Evolutionary conservation across 2,888 invertebrate species (phyloP), one percentile per base, ranked within the genome.

Genomic region (Meganola albula): DNA sequence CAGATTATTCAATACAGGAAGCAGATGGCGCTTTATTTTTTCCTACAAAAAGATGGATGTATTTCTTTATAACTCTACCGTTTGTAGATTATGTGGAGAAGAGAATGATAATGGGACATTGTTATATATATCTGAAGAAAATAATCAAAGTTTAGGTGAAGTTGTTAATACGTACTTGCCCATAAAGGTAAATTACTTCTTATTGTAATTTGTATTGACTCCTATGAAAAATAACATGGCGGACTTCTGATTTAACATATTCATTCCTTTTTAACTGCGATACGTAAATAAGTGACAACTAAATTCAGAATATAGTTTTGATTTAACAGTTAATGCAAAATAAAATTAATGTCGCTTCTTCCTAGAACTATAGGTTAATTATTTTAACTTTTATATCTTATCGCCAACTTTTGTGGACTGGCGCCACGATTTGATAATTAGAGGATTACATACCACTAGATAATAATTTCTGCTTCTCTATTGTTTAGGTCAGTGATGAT

Each of bases 41-140:
- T 30, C 37, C n/a, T n/a, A n/a, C n/a, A 48, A 48, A 59, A 48
- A 63, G 68, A 82, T 84, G 84, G 83, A 83, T 78, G 83, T 83
- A 51, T 74, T 66, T 67, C 87, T 92, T 55, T 90, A 89, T 67
- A 89, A 92, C 82, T 91, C 91, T 50, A 87, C 87, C 46, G 87
- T 91, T 79, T 93, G 93, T 79, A 88, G 93, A 76, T 88, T 93
- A 72, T 93, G 93, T 84, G 92, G 90, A 10, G 90, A 90, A 79
- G 89, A 91, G 82, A 92, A 92, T 78, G 84, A 88, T 53, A 90
- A 90, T 66, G 91, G 91, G 40, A 89, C 90, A 48, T 78, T 88
- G 61, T 78, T 93, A 67, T 93, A 90, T 79, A 71, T 79, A 12
- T 53, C 59, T 44, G 85, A 88, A 50, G 87, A 88, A 68, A 87